Evolutionary conservation across 2,888 invertebrate species (phyloP).

Genomic region (Amblyteles armatorius): DNA sequence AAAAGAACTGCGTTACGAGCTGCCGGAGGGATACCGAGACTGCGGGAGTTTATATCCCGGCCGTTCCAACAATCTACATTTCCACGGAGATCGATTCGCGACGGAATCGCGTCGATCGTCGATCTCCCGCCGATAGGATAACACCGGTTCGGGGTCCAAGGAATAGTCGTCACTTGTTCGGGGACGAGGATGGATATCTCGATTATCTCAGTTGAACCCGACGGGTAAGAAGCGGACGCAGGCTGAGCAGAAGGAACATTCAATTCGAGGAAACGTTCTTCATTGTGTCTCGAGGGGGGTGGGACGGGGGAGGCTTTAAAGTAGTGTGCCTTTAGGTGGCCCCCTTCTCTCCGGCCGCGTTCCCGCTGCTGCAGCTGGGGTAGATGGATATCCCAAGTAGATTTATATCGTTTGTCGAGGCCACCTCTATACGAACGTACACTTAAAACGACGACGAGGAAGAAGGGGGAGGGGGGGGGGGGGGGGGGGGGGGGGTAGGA

Average conservation of each 20-base stretch:
- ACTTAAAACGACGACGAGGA: slow-evolving; percentile 60
- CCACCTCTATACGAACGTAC: slow-evolving; percentile 62
- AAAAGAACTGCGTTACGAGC: neutral
- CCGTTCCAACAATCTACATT: neutral
- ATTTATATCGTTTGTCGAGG: slow-evolving; percentile 67
- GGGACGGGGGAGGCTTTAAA: slow-evolving; percentile 42
- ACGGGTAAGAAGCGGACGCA: slow-evolving; percentile 21
- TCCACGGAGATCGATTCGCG: slow-evolving; percentile 25
- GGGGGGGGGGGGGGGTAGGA: slow-evolving; percentile 33
- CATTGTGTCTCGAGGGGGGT: slow-evolving; percentile 59
- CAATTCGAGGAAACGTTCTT: slow-evolving; percentile 67
- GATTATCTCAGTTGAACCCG: slow-evolving; percentile 41
- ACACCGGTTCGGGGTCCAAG: slow-evolving; percentile 41
- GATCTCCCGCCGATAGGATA: neutral
- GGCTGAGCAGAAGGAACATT: slow-evolving; percentile 64
- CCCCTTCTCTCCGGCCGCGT: slow-evolving; percentile 20
- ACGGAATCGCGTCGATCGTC: slow-evolving; percentile 37
- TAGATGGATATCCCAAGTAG: slow-evolving; percentile 66
- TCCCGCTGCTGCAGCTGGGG: slow-evolving; percentile 34
- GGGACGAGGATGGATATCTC: slow-evolving; percentile 46
- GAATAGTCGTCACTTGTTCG: slow-evolving; percentile 64
- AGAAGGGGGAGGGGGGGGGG: too few relatives aligned
- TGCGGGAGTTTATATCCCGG: neutral
- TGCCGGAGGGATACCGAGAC: neutral
- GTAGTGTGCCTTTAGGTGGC: slow-evolving; percentile 50